phyloP scores from a whole-genome alignment of 1,140 invertebrate species.

The Brevipalpus yothersi region DNA sequence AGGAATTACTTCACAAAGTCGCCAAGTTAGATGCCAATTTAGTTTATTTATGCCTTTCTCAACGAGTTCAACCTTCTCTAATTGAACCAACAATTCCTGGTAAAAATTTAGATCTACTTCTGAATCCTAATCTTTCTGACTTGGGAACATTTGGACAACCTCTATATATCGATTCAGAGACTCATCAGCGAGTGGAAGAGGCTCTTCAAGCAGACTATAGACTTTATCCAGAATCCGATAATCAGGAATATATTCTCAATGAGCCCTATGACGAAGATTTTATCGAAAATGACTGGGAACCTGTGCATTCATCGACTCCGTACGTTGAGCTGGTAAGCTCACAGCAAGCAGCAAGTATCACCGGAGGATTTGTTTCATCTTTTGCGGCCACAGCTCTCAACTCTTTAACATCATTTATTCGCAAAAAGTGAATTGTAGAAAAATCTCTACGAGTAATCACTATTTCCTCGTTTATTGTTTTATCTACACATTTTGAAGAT shows the following conservation, averaged over 20 bases:
- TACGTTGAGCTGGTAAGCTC: not conserved
- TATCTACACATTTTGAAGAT: too few species aligned
- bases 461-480: too few species aligned
- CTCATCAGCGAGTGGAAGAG: not conserved
- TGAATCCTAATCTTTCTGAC: not conserved
- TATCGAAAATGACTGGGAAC: not conserved
- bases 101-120: not conserved
- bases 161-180: not conserved
- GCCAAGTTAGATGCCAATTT: conserved; percentile 53
- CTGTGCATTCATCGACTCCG: not conserved
- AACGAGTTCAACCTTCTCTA: conserved; percentile 30
- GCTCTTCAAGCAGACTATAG: not conserved
- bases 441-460: too few species aligned
- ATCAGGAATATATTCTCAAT: not conserved
- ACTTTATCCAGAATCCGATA: not conserved
- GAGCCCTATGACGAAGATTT: not conserved
- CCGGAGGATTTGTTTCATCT: not conserved
- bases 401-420: not conserved
- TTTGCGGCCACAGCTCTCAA: not conserved
- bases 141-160: not conserved
- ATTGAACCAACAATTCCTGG: not conserved
- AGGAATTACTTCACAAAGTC: conserved; percentile 43
- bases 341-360: not conserved
- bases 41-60: conserved; percentile 49
- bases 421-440: not conserved